Base-by-base conservation (phyloP, 1,140 invertebrate species). In the Armadillidium nasatum region DNA sequence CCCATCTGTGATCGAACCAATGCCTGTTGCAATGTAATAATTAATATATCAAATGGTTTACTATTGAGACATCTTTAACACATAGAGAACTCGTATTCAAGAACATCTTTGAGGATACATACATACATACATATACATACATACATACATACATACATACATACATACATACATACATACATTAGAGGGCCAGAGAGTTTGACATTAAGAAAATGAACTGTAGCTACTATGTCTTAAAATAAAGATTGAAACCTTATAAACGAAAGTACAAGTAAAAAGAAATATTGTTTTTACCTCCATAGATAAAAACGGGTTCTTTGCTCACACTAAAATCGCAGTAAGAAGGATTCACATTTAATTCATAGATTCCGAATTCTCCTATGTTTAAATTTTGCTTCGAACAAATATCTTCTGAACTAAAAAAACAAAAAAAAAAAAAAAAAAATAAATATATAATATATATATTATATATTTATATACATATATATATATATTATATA, bases 261-360 rank as follows among this genome's bases (percentile, higher is more conserved):
- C n/a, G n/a, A n/a, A n/a, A n/a, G n/a, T n/a, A 3, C 33, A 33
- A 33, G n/a, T 13, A 3, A 9, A 21, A 33, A 71, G 33, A n/a
- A 3, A 46, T 45, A 10, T 44, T 22, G 0, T 46, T 11, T 68
- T 6, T 45, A 71, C 75, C 73, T 10, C 73, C 73, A 75, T 75
- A 75, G n/a, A 75, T 75, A 60, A 75, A 75, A 15, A 75, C 73
- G 67, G 73, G 73, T 7, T 75, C 60, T 54, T 75, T 75, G 23
- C 21, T 10, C 13, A 45, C 43, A 23, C 23, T 44, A n/a, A 75
- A 54, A 60, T 9, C 10, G 43, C 73, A 75, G 19, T 46, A n/a
- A 6, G 33, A 33, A 23, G 50, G 54, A 67, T 19, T 54, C 11
- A 23, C 60, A 2, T 11, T 67, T 15, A 75, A 7, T 33, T 66